phyloP scores from a whole-genome alignment of 2,797 vertebrate genomes.

The Sebastes flavidus region DNA sequence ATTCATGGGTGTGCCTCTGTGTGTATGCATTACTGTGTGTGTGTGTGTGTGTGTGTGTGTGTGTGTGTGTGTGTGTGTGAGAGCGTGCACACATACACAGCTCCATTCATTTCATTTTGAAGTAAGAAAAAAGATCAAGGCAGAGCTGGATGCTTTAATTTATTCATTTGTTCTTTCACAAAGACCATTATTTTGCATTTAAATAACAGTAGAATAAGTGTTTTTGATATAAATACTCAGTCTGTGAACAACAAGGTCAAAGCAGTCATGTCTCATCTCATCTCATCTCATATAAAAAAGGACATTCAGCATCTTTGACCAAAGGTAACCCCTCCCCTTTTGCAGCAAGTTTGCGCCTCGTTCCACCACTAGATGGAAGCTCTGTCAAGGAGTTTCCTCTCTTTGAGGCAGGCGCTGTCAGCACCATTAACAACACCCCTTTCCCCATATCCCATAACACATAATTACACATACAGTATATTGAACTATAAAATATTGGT shows the following conservation, averaged over 20 bases:
- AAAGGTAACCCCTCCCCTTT: slow-evolving; percentile 47
- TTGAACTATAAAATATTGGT: not conserved
- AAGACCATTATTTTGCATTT: slow-evolving; percentile 56
- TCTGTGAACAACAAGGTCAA: slow-evolving; percentile 56
- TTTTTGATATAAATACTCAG: slow-evolving; percentile 53
- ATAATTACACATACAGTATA: slow-evolving; percentile 10
- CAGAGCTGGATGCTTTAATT: slow-evolving; percentile 40
- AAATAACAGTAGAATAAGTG: slow-evolving; percentile 46
- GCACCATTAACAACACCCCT: not conserved
- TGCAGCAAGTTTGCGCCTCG: slow-evolving; percentile 49
- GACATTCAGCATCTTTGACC: slow-evolving; percentile 61
- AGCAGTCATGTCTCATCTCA: slow-evolving; percentile 39
- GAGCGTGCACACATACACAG: not conserved
- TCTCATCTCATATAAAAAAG: slow-evolving; percentile 49
- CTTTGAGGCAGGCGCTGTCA: not conserved
- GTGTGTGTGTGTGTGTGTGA: not conserved
- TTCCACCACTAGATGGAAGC: slow-evolving; percentile 60
- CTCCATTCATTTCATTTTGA: slow-evolving; percentile 59
- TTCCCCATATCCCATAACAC: not conserved
- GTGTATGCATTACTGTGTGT: slow-evolving; percentile 1
- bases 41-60: not conserved
- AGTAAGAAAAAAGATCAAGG: slow-evolving; percentile 52
- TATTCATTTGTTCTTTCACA: slow-evolving; percentile 61
- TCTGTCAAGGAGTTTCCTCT: slow-evolving; percentile 2
- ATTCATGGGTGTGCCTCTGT: slow-evolving; percentile 64